Evolutionary conservation across 2,113 vertebrate species (phyloP).

Genomic region (Merops nubicus): DNA sequence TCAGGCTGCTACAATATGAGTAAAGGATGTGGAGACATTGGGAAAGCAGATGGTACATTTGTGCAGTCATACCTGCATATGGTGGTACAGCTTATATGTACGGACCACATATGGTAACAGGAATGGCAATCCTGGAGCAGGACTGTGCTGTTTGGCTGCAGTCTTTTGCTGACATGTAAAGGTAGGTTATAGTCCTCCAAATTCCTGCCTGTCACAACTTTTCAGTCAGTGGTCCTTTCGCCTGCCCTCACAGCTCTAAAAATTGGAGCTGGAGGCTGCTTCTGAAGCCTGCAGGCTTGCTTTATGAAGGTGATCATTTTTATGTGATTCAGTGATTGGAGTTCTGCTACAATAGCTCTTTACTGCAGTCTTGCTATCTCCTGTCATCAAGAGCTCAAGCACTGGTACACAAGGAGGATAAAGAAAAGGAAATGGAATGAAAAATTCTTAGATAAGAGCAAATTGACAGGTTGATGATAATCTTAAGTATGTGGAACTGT

Average conservation of each 20-base stretch:
- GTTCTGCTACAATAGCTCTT: constrained; percentile 1
- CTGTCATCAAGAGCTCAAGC: not conserved
- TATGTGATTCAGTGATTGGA: not conserved
- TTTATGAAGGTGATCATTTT: not conserved
- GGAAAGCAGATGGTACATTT: not conserved
- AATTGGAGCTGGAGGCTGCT: not conserved
- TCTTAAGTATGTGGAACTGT: not conserved
- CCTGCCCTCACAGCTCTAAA: not conserved
- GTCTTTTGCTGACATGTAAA: not conserved
- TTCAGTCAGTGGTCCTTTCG: not conserved
- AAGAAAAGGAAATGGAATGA: constrained; percentile 18
- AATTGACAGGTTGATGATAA: constrained; percentile 4
- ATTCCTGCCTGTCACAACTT: not conserved
- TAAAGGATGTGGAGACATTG: not conserved
- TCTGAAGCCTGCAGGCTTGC: not conserved
- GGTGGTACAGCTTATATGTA: not conserved
- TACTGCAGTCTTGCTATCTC: not conserved
- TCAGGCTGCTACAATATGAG: not conserved
- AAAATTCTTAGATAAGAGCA: not conserved
- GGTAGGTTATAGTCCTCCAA: not conserved
- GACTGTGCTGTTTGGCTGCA: not conserved
- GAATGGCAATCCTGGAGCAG: not conserved
- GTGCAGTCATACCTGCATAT: not conserved
- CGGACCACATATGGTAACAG: not conserved
- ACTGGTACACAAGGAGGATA: not conserved